Conservation (phyloP, 53 echinoderm and acorn worm genomes). For the Arbacia lixula region DNA sequence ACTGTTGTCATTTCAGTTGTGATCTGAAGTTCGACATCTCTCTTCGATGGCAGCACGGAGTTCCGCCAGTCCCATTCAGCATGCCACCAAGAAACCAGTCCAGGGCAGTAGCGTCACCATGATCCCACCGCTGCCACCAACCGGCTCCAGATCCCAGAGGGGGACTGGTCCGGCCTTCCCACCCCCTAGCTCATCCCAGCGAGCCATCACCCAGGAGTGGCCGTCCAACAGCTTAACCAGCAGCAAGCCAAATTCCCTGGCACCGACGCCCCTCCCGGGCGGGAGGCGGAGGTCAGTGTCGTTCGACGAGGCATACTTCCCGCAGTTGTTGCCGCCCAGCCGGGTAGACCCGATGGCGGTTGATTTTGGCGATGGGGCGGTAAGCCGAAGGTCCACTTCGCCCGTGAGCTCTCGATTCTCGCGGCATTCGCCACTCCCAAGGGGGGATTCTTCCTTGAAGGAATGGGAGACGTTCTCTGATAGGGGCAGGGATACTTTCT, state of each 20-base stretch:
- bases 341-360: no score
- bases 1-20: no score
- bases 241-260: neutral
- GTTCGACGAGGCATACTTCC: conserved; percentile 34
- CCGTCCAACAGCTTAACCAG: no score
- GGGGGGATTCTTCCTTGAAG: conserved; percentile 18
- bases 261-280: neutral
- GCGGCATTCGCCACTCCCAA: no score
- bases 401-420: no score
- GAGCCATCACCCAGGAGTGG: no score
- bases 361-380: neutral
- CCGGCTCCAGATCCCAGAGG: neutral
- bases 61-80: no score
- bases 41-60: conserved; percentile 19
- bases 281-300: conserved; percentile 25
- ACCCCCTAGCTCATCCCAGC: no score
- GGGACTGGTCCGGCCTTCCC: neutral
- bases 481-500: neutral
- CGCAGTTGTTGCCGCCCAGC: neutral
- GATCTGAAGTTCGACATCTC: no score
- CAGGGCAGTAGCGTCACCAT: conserved; percentile 2
- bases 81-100: no score
- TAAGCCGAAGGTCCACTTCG: no score
- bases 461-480: neutral
- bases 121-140: conserved; percentile 8